Percentiles rank a stretch among this genome's conserved stretches.
Conservation (phyloP, 2,797 vertebrate genomes). For the Silurus aristotelis region DNA sequence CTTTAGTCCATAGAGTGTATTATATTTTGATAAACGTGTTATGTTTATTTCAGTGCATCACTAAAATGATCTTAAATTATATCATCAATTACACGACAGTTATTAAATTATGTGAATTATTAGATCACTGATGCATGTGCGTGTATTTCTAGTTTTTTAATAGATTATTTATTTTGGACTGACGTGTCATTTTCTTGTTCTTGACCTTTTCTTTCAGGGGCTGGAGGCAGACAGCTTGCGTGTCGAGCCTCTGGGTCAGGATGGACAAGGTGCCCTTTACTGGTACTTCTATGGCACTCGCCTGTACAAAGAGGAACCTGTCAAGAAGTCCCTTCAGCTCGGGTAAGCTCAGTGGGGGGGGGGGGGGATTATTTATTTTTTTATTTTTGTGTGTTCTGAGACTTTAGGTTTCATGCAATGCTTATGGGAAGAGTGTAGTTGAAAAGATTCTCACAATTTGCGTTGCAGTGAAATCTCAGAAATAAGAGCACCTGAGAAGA, state of each 20-base stretch:
- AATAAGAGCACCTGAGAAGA: constrained; percentile 69
- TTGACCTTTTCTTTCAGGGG: constrained; percentile 73
- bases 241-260: constrained; percentile 93
- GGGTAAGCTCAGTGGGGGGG: constrained; percentile 67
- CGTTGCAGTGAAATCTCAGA: constrained; percentile 64
- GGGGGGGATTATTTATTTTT: too few species aligned
- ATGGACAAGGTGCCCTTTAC: constrained; percentile 91
- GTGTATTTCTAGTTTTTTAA: background rate
- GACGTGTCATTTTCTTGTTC: background rate
- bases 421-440: background rate
- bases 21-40: background rate
- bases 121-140: background rate
- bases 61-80: background rate
- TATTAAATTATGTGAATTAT: background rate
- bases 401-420: background rate
- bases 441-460: background rate
- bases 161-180: background rate
- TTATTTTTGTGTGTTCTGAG: background rate
- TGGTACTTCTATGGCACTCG: constrained; percentile 99
- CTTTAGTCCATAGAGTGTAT: too few species aligned
- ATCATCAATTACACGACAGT: background rate
- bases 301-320: constrained; percentile 93
- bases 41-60: background rate
- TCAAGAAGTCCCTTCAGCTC: constrained; percentile 64
- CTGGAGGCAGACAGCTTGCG: constrained; percentile 94